Evolutionary conservation across 2,113 vertebrate species (phyloP).

Genomic region (Microcebus murinus): DNA sequence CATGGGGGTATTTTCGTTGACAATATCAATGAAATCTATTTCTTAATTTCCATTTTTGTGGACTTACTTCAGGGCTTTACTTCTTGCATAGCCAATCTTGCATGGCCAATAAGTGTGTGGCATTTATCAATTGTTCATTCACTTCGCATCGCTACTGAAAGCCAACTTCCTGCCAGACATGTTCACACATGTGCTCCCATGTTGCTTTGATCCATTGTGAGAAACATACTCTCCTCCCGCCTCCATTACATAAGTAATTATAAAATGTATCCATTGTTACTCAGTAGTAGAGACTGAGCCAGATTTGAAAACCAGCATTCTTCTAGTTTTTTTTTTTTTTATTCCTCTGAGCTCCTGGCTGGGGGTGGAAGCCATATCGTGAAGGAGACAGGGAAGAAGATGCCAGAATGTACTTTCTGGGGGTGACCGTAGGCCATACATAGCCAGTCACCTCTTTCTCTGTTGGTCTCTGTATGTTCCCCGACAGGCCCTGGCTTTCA

Average conservation of each 20-base stretch:
- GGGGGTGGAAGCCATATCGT: accelerated
- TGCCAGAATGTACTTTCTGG: too few relatives aligned
- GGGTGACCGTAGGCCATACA: accelerated
- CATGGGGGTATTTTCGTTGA: background rate
- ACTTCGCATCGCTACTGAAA: background rate
- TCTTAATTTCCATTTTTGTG: background rate
- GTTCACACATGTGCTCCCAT: background rate
- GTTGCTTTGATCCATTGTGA: background rate
- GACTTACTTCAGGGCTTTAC: background rate
- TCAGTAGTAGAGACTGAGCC: background rate
- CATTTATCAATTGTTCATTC: background rate
- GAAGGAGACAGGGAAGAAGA: background rate
- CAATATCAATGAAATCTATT: background rate
- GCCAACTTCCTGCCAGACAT: background rate
- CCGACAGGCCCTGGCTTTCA: background rate
- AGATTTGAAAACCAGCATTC: background rate
- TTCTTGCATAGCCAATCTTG: background rate
- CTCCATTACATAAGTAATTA: background rate
- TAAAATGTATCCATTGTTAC: background rate
- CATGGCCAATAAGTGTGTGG: background rate
- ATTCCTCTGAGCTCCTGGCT: background rate
- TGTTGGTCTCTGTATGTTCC: background rate
- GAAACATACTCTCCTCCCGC: background rate
- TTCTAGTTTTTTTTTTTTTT: background rate
- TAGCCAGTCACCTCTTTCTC: background rate